phyloP scores from a whole-genome alignment of 2,797 vertebrate genomes.

The Pagetopsis macropterus region DNA sequence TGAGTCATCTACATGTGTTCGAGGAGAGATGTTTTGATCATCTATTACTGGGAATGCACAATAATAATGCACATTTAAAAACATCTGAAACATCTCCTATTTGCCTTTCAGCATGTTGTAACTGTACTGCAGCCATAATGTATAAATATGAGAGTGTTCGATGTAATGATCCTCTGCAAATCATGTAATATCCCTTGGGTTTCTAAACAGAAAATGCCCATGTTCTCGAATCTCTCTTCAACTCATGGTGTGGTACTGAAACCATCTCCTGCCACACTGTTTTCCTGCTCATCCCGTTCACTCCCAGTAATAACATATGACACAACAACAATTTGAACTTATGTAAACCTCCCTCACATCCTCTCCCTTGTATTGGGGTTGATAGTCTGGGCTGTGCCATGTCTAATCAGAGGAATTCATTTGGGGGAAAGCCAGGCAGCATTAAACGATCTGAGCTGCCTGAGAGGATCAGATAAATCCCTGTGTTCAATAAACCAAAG shows the following conservation, averaged over 20 bases:
- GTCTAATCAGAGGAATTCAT: slow-evolving; percentile 84
- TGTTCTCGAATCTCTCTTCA: not conserved
- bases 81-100: slow-evolving; percentile 5
- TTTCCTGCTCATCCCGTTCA: slow-evolving; percentile 29
- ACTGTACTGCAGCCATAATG: slow-evolving; percentile 14
- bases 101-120: slow-evolving; percentile 24
- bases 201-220: not conserved
- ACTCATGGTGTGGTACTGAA: slow-evolving; percentile 3
- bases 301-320: slow-evolving; percentile 56
- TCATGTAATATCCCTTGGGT: slow-evolving; percentile 13
- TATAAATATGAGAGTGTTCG: slow-evolving; percentile 1
- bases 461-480: slow-evolving; percentile 86
- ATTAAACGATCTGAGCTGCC: slow-evolving; percentile 84
- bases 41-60: slow-evolving; percentile 10
- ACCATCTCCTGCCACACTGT: slow-evolving; percentile 5
- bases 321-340: slow-evolving; percentile 60
- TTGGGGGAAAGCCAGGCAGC: slow-evolving; percentile 80
- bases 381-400: slow-evolving; percentile 71
- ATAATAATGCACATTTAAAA: slow-evolving; percentile 22
- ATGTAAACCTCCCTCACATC: slow-evolving; percentile 55
- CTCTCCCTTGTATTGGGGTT: slow-evolving; percentile 53
- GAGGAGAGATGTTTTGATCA: slow-evolving; percentile 38
- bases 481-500: slow-evolving; percentile 84
- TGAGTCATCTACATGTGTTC: slow-evolving; percentile 34
- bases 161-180: slow-evolving; percentile 32